Evolutionary conservation across 2,888 invertebrate species (phyloP), one percentile per base, ranked within the genome.

Genomic region (Erebia aethiops): DNA sequence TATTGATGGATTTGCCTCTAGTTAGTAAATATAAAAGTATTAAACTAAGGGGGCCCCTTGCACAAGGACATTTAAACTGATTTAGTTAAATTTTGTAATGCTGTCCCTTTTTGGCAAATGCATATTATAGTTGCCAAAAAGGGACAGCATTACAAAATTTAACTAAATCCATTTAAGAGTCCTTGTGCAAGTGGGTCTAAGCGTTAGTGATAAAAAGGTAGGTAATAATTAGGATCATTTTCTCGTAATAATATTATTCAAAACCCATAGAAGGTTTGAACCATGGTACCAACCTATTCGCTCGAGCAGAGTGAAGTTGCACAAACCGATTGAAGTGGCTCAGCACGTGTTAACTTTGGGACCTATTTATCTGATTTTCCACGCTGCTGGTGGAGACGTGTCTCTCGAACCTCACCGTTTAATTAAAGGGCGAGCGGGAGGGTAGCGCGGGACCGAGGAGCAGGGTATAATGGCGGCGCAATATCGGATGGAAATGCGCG

Each of bases 401-500:
- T 92, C 91, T 91, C 91, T 90, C 88, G 90, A 89, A 91, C 86
- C 88, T 91, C 89, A 91, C 90, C 89, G 91, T 93, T 93, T 93
- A 93, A 93, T 93, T 93, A 93, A 93, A 93, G 92, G 91, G 88
- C 91, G 89, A 85, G 86, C 88, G 89, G 87, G 85, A 81, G 90
- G 82, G 83, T 81, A 80, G 85, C 81, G 83, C 84, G 86, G 84
- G 83, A 80, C 76, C 80, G 86, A 86, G 85, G 84, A 88, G 87
- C 88, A 87, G 84, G 91, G 91, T 87, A 92, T 92, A 92, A 93
- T 93, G 91, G 91, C 91, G 90, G 91, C 92, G 92, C 92, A 93
- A 93, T 93, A 93, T 92, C 90, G 92, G 92, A 93, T 92, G 92
- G 92, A 93, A 92, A 92, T 93, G 92, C 91, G 90, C 90, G 93